These are phyloP conservation scores for Mesocricetus auratus DNA, from an alignment of 2,113 vertebrate species.

Conservation along the genomic window DNA sequence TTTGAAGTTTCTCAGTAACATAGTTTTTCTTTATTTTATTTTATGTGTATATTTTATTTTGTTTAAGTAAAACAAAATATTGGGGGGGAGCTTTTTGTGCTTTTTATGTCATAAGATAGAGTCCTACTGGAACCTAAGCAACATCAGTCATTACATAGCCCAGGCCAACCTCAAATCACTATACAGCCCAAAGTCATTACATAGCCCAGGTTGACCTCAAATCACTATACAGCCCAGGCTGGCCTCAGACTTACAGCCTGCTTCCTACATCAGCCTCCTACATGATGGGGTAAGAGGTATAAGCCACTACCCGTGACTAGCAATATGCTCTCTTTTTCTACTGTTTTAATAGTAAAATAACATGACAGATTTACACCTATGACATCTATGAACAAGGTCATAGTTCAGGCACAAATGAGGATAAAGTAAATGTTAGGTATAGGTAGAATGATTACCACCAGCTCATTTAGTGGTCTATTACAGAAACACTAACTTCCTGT, in stretches of 20 bases:
- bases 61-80: not conserved
- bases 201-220: not conserved
- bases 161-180: not conserved
- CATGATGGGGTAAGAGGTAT: not conserved
- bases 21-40: conserved; percentile 3
- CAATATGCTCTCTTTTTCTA: not conserved
- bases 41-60: not conserved
- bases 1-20: not conserved
- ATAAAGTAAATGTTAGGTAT: not conserved
- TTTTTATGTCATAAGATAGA: not conserved
- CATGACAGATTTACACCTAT: not conserved
- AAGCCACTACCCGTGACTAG: not conserved
- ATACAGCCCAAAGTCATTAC: not conserved
- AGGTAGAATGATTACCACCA: not conserved
- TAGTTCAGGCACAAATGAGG: conserved; percentile 10
- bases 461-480: not conserved
- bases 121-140: not conserved
- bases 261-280: not conserved
- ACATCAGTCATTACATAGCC: not conserved
- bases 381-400: not conserved
- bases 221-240: not conserved
- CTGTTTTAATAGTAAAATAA: conserved; percentile 34
- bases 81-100: not conserved
- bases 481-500: not conserved
- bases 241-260: not conserved